A percentile compares a stretch with the other conserved stretches of the same genome.
These are phyloP conservation scores for Coptodon bakossiorum DNA, from an alignment of 2,113 vertebrate species.

Conservation along the genomic window DNA sequence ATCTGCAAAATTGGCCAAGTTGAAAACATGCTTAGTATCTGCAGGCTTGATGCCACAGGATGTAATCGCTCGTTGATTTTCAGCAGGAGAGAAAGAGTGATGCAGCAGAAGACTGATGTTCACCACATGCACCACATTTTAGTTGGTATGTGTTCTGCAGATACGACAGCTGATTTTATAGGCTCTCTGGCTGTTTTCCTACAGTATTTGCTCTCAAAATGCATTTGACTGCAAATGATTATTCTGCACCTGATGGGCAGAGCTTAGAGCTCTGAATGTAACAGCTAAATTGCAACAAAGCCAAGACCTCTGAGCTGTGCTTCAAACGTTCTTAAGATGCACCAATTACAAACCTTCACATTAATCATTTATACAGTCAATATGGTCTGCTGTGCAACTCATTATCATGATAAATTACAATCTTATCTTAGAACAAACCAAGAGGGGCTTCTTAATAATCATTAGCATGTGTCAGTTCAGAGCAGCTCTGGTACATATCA, in stretches of 20 bases:
- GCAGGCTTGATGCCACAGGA: conserved; percentile 5
- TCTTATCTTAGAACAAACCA: not conserved
- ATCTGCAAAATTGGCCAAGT: conserved; percentile 25
- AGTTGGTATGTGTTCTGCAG: not conserved
- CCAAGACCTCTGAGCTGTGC: not conserved
- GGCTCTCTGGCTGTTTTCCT: not conserved
- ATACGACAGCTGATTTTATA: not conserved
- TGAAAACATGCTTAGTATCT: not conserved
- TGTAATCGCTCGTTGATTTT: not conserved
- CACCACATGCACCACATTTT: not conserved
- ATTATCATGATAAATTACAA: not conserved
- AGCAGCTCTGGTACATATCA: not conserved
- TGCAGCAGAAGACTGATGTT: not conserved
- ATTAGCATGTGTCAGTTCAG: not conserved
- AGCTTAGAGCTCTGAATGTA: not conserved
- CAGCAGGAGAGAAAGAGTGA: not conserved
- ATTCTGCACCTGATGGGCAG: not conserved
- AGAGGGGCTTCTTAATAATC: not conserved
- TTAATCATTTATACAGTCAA: not conserved
- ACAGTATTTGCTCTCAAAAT: conserved; percentile 15
- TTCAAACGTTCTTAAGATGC: not conserved
- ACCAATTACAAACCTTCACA: not conserved
- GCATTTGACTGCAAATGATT: conserved; percentile 33
- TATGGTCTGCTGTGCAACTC: not conserved
- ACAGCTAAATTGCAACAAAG: not conserved